Evolutionary conservation across 2,888 invertebrate species (phyloP).

Genomic region (Hypomecis punctinalis): DNA sequence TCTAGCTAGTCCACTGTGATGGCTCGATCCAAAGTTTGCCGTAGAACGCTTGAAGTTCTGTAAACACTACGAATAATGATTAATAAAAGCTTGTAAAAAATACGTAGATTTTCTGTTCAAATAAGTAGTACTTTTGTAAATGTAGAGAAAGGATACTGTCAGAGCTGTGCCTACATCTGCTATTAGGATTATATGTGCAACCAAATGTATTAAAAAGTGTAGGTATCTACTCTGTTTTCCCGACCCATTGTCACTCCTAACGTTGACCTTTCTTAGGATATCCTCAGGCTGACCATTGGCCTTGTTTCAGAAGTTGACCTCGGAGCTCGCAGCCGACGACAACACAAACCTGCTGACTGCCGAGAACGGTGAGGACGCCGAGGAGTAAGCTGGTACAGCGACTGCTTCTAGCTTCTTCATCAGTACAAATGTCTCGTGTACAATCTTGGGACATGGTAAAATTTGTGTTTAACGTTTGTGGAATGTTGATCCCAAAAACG

Average conservation of each 20-base stretch:
- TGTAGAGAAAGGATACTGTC: too few species aligned
- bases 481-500: neutral
- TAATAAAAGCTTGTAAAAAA: too few species aligned
- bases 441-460: constrained; percentile 46
- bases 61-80: too few species aligned
- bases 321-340: constrained; percentile 77
- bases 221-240: neutral
- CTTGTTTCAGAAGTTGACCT: constrained; percentile 74
- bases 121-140: too few species aligned
- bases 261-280: neutral
- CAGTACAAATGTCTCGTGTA: constrained; percentile 63
- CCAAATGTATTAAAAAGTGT: neutral
- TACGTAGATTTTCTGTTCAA: too few species aligned
- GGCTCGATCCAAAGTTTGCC: too few species aligned
- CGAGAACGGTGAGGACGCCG: constrained; percentile 77
- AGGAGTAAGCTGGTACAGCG: constrained; percentile 62
- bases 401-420: constrained; percentile 62
- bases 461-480: neutral
- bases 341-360: constrained; percentile 80
- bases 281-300: constrained; percentile 6
- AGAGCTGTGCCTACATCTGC: too few species aligned
- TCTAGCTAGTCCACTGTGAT: too few species aligned
- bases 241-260: too few species aligned
- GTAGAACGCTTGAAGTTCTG: too few species aligned
- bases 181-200: neutral